Conservation (phyloP, 2,113 vertebrate species). For the Phrynosoma platyrhinos region DNA sequence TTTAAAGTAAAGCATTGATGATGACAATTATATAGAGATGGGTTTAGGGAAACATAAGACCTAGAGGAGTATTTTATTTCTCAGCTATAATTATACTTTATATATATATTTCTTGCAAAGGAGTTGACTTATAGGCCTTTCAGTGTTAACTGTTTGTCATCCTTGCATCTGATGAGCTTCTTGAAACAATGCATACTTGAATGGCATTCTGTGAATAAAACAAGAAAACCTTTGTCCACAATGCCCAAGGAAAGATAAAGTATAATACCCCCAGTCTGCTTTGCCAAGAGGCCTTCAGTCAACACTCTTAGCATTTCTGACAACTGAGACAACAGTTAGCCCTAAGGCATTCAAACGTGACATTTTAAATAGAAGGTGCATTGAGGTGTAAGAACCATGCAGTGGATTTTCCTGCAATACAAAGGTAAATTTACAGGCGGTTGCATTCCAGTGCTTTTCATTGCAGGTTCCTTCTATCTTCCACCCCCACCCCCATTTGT, state of each 20-base stretch:
- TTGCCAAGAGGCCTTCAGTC: slow-evolving; percentile 61
- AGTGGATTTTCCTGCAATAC: slow-evolving; percentile 33
- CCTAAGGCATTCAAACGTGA: slow-evolving; percentile 59
- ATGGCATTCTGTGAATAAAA: slow-evolving; percentile 55
- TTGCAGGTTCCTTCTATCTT: slow-evolving; percentile 10
- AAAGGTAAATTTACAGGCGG: slow-evolving; percentile 50
- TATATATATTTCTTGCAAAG: neutral
- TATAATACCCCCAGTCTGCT: slow-evolving; percentile 36
- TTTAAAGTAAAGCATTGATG: slow-evolving; percentile 40
- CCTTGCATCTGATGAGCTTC: slow-evolving; percentile 19
- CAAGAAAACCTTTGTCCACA: slow-evolving; percentile 52
- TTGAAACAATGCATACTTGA: slow-evolving; percentile 59
- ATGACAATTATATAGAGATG: slow-evolving; percentile 34
- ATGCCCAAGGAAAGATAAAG: slow-evolving; percentile 51
- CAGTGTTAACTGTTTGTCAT: slow-evolving; percentile 35
- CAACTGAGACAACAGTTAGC: slow-evolving; percentile 62
- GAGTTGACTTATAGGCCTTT: slow-evolving; percentile 38
- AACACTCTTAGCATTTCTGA: slow-evolving; percentile 56
- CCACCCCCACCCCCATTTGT: neutral
- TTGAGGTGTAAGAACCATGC: slow-evolving; percentile 29
- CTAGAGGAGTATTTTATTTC: slow-evolving; percentile 49
- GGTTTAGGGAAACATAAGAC: slow-evolving; percentile 43
- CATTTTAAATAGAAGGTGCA: slow-evolving; percentile 57
- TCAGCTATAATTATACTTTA: neutral
- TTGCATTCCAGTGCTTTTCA: neutral